A percentile compares a stretch with the other conserved stretches of the same genome.
phyloP scores from a whole-genome alignment of 2,113 vertebrate genomes.

The Aleadryas rufinucha region DNA sequence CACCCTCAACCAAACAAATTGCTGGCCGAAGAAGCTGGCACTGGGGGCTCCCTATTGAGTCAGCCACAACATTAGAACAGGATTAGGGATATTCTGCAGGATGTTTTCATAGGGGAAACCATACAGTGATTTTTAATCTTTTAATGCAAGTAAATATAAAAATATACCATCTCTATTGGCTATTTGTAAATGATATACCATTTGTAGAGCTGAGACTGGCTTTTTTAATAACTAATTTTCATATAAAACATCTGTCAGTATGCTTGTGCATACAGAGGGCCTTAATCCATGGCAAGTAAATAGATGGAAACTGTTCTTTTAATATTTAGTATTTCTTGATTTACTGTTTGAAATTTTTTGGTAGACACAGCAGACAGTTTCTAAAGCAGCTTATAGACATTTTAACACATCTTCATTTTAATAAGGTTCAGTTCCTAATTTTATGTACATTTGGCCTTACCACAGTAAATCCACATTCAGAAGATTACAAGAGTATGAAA shows the following conservation, averaged over 20 bases:
- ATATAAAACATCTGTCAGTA: not conserved
- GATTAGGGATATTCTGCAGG: not conserved
- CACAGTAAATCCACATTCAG: not conserved
- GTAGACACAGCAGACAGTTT: not conserved
- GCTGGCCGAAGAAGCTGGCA: not conserved
- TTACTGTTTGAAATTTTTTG: not conserved
- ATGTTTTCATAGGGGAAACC: not conserved
- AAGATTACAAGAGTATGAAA: not conserved
- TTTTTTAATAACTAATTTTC: not conserved
- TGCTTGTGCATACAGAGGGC: not conserved
- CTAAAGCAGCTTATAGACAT: not conserved
- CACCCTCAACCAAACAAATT: not conserved
- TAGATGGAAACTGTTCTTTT: not conserved
- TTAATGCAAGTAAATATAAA: not conserved
- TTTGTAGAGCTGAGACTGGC: not conserved
- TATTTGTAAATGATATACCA: not conserved
- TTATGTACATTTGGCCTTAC: not conserved
- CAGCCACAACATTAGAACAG: not conserved
- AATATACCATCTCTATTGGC: not conserved
- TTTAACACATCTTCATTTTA: not conserved
- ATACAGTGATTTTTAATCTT: not conserved
- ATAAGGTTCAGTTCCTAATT: not conserved
- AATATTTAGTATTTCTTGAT: not conserved
- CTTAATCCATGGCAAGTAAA: not conserved
- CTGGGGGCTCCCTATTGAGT: not conserved